Evolutionary conservation across 1,140 invertebrate genomes (phyloP).

Genomic region (Plodia interpunctella): DNA sequence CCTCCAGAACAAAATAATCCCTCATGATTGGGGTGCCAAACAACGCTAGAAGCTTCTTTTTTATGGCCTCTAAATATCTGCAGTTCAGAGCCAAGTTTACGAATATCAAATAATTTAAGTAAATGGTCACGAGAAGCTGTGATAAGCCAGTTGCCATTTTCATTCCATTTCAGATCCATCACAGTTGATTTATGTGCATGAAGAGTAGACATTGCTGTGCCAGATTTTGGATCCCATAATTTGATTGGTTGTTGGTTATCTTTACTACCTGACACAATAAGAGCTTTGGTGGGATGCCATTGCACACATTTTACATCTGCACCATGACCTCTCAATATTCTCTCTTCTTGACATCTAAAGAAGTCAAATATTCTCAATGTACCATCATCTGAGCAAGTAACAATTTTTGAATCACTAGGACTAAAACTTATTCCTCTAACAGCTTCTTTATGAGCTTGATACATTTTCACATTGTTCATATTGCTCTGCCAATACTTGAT

Average conservation of each 20-base stretch:
- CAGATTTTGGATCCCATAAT: constrained; percentile 98
- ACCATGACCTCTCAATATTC: constrained; percentile 97
- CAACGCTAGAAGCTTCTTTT: constrained; percentile 97
- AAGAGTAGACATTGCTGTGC: constrained; percentile 90
- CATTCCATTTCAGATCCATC: constrained; percentile 99
- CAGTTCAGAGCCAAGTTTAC: constrained; percentile 95
- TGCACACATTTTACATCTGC: constrained; percentile 99
- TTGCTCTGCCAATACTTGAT: constrained; percentile 99
- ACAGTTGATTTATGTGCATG: constrained; percentile 99
- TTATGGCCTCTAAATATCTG: constrained; percentile 99
- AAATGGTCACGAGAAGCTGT: constrained; percentile 98
- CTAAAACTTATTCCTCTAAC: constrained; percentile 99
- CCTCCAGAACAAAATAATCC: constrained; percentile 97
- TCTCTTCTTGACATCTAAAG: constrained; percentile 96
- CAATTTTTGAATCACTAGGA: constrained; percentile 98
- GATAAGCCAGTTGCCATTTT: constrained; percentile 99
- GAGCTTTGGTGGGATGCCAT: constrained; percentile 98
- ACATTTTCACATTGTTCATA: constrained; percentile 99
- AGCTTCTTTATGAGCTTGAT: constrained; percentile 99
- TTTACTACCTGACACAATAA: constrained; percentile 98
- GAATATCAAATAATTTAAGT: constrained; percentile 98
- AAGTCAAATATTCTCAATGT: constrained; percentile 99
- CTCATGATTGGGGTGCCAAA: constrained; percentile 99
- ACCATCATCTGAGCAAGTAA: constrained; percentile 99
- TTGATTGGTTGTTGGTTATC: constrained; percentile 99